phyloP scores from a whole-genome alignment of 2,113 vertebrate species.

The Todiramphus saurophagus region DNA sequence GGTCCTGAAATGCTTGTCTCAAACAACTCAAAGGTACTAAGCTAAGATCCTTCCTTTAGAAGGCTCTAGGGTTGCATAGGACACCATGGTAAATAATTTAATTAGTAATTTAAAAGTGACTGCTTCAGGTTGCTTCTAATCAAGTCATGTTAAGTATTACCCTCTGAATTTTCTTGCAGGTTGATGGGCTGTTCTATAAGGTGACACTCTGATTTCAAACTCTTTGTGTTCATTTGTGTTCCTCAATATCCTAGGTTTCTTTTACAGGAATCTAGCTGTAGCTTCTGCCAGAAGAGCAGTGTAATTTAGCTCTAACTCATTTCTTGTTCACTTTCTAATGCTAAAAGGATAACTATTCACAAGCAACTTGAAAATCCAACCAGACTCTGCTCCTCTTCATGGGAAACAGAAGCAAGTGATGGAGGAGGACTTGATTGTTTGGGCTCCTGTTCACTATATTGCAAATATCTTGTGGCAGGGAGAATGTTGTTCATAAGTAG shows the following conservation, averaged over 20 bases:
- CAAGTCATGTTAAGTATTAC: slow-evolving; percentile 58
- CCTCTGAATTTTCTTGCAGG: slow-evolving; percentile 86
- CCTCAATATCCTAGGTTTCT: slow-evolving; percentile 72
- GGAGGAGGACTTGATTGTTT: not conserved
- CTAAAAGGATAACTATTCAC: slow-evolving; percentile 48
- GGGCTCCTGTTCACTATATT: not conserved
- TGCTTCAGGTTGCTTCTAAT: slow-evolving; percentile 18
- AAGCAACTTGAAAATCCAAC: slow-evolving; percentile 59
- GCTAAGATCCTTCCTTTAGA: not conserved
- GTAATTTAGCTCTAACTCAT: slow-evolving; percentile 64
- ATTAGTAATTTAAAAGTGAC: slow-evolving; percentile 5
- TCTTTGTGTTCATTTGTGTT: slow-evolving; percentile 69
- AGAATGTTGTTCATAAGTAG: not conserved
- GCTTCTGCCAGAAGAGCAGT: slow-evolving; percentile 53
- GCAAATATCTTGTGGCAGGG: not conserved
- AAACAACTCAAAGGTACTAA: not conserved
- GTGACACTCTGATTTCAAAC: slow-evolving; percentile 82
- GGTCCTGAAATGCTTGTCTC: not conserved
- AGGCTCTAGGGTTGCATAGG: not conserved
- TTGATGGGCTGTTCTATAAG: slow-evolving; percentile 86
- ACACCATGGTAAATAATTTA: not conserved
- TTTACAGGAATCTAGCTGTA: slow-evolving; percentile 78
- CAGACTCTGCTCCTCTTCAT: not conserved
- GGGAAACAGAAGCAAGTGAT: not conserved
- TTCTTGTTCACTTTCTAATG: slow-evolving; percentile 63